These are phyloP conservation scores for Drosophila nr. medialis DNA, from an alignment of 2,888 invertebrate species.

Conservation along the genomic window DNA sequence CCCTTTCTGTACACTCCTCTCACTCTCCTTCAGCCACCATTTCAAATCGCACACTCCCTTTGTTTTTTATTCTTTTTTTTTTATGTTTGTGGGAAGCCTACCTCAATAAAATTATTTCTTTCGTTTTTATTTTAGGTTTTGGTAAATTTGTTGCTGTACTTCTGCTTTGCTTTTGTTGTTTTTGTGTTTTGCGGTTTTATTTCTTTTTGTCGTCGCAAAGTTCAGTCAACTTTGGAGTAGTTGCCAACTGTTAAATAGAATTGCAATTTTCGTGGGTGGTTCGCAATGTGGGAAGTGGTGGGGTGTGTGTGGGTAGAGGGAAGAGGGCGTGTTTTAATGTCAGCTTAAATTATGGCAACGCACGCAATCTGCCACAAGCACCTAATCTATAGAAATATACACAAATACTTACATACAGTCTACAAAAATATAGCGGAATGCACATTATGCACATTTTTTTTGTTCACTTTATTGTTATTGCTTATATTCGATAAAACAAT, in stretches of 20 bases:
- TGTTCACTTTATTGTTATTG: slow-evolving; percentile 34
- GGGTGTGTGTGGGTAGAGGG: neutral
- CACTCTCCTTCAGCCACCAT: neutral
- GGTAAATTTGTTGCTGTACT: slow-evolving; percentile 1
- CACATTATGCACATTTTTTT: slow-evolving; percentile 25
- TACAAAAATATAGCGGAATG: neutral
- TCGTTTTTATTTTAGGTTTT: slow-evolving; percentile 8
- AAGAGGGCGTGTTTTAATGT: neutral
- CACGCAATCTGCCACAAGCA: slow-evolving; percentile 6
- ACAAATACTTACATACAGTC: neutral
- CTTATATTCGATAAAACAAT: slow-evolving; percentile 31
- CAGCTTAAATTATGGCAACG: slow-evolving; percentile 36
- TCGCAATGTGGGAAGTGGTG: neutral
- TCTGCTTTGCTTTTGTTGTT: slow-evolving; percentile 15
- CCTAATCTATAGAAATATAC: neutral
- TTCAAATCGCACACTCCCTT: neutral
- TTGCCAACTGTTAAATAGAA: slow-evolving; percentile 19
- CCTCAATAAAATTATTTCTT: slow-evolving; percentile 39
- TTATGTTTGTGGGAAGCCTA: slow-evolving; percentile 52
- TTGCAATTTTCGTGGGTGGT: neutral
- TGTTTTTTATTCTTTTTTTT: slow-evolving; percentile 8
- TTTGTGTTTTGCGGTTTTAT: slow-evolving; percentile 30
- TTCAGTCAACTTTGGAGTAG: slow-evolving; percentile 62
- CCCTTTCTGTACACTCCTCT: neutral
- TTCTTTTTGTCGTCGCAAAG: slow-evolving; percentile 32